These are phyloP conservation scores for Trimorus sp. DNA, from an alignment of 2,888 invertebrate species.

Conservation along the genomic window DNA sequence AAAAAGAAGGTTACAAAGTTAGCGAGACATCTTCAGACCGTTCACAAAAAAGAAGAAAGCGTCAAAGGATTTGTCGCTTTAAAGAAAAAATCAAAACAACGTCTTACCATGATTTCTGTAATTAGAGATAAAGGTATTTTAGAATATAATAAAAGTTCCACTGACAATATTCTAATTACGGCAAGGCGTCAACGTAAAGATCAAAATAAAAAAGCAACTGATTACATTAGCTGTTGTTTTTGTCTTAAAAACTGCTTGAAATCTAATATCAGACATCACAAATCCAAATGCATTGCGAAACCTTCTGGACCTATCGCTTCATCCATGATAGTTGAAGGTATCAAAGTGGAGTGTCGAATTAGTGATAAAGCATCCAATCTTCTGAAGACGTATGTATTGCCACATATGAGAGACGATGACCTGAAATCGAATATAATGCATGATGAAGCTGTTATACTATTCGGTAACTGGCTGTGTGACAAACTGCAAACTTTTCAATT, in stretches of 20 bases:
- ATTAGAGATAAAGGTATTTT: slow-evolving; percentile 14
- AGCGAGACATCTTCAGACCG: slow-evolving; percentile 3
- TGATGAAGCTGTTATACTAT: slow-evolving; percentile 15
- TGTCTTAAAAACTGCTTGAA: slow-evolving; percentile 15
- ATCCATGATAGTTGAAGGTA: background rate
- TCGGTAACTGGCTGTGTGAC: slow-evolving; percentile 34
- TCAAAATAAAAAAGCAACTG: slow-evolving; percentile 12
- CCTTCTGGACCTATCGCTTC: background rate
- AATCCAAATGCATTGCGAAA: slow-evolving; percentile 15
- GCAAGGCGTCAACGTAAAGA: slow-evolving; percentile 8
- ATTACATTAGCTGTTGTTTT: slow-evolving; percentile 8
- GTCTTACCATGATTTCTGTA: background rate
- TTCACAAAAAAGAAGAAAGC: slow-evolving; percentile 13
- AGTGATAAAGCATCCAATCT: slow-evolving; percentile 8
- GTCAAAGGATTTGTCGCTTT: slow-evolving; percentile 3
- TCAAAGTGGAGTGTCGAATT: slow-evolving; percentile 21
- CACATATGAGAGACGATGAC: slow-evolving; percentile 19
- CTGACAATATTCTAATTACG: slow-evolving; percentile 14
- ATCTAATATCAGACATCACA: slow-evolving; percentile 27
- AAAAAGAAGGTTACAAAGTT: slow-evolving; percentile 25
- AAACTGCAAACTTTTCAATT: slow-evolving; percentile 23
- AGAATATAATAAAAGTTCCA: background rate
- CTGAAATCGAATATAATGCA: background rate
- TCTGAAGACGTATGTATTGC: background rate
- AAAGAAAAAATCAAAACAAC: background rate